Percentiles rank a stretch among this genome's conserved stretches.
Evolutionary conservation across 1,140 invertebrate species (phyloP).

Genomic region (Carposina sasakii): DNA sequence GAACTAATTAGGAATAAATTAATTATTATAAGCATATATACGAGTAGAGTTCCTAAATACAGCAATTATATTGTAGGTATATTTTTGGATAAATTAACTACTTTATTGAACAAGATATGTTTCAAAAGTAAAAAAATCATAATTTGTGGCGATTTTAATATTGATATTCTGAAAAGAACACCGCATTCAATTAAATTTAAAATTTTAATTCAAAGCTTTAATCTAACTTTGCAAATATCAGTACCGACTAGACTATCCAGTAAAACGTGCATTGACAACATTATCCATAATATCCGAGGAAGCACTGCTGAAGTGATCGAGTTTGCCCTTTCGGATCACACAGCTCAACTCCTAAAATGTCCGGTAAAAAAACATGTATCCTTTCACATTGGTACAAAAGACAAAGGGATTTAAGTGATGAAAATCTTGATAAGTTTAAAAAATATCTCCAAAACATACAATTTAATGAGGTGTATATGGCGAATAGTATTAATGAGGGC

Average conservation of each 20-base stretch:
- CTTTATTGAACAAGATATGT: neutral
- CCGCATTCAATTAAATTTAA: neutral
- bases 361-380: neutral
- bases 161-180: neutral
- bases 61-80: neutral
- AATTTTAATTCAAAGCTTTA: neutral
- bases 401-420: neutral
- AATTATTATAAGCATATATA: constrained; percentile 5
- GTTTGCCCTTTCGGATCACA: constrained; percentile 1
- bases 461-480: neutral
- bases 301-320: neutral
- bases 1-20: constrained; percentile 4
- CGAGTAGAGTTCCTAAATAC: constrained; percentile 3
- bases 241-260: neutral
- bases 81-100: neutral
- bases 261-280: neutral
- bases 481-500: neutral
- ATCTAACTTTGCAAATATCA: neutral
- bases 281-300: neutral
- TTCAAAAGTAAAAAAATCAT: neutral
- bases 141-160: neutral
- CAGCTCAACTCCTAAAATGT: neutral
- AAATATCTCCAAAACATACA: neutral
- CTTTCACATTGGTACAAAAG: neutral
- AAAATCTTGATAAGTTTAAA: neutral